Evolutionary conservation across 1,140 invertebrate genomes (phyloP).

Genomic region (Centruroides sculpturatus): DNA sequence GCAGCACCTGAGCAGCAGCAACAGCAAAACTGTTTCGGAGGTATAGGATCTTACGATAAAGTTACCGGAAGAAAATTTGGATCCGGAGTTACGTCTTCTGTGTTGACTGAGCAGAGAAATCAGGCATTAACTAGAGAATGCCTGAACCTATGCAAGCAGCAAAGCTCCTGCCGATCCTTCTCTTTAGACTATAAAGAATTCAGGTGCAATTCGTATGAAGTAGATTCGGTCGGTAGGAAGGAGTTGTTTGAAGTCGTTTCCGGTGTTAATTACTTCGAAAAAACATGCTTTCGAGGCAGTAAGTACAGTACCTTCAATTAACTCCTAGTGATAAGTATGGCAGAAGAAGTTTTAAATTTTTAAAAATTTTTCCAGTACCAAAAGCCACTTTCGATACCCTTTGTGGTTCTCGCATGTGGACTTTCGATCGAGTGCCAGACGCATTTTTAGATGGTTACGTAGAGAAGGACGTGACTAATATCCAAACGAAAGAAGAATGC

Average conservation of each 20-base stretch:
- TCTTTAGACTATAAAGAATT: conserved; percentile 32
- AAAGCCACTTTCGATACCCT: conserved; percentile 27
- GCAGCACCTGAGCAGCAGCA: not conserved
- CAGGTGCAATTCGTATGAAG: conserved; percentile 28
- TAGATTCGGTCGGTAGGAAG: conserved; percentile 24
- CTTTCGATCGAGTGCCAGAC: conserved; percentile 35
- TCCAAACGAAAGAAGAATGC: conserved; percentile 33
- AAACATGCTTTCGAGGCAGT: conserved; percentile 33
- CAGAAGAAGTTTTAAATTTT: not conserved
- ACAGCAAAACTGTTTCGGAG: conserved; percentile 31
- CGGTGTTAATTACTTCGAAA: conserved; percentile 34
- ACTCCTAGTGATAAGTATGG: too few relatives aligned
- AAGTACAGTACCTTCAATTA: conserved; percentile 3
- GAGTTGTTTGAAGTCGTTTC: conserved; percentile 25
- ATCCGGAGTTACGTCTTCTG: conserved; percentile 3
- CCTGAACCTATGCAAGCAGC: conserved; percentile 32
- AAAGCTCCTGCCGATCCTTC: conserved; percentile 30
- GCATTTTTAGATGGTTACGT: conserved; percentile 35
- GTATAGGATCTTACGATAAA: conserved; percentile 35
- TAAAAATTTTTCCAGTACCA: conserved; percentile 2
- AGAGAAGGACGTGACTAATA: conserved; percentile 29
- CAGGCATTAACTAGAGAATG: conserved; percentile 34
- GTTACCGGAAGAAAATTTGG: conserved; percentile 28
- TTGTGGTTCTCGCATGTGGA: conserved; percentile 33
- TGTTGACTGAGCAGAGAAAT: conserved; percentile 30